These are phyloP conservation scores for Spea hammondii DNA, from an alignment of 2,797 vertebrate genomes.

Conservation along the genomic window DNA sequence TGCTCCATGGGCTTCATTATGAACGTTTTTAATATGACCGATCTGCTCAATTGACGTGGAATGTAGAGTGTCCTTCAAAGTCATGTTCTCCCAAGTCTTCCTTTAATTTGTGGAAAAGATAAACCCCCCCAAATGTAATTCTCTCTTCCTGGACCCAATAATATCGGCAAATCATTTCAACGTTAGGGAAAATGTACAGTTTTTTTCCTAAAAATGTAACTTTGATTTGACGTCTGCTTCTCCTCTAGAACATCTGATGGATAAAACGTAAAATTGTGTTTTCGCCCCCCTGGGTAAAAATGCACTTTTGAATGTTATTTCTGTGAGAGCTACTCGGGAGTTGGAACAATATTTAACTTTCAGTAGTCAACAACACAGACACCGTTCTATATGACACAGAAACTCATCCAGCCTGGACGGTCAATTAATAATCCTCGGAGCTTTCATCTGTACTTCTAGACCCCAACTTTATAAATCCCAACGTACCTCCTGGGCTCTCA, in stretches of 20 bases:
- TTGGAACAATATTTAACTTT: neutral
- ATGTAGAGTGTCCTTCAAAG: too few relatives aligned
- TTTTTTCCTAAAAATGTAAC: neutral
- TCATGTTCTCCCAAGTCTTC: too few relatives aligned
- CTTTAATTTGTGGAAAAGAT: too few relatives aligned
- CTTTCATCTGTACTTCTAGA: neutral
- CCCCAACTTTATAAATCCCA: neutral
- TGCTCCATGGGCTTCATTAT: too few relatives aligned
- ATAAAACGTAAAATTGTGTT: neutral
- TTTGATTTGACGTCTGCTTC: neutral
- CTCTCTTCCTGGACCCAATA: neutral
- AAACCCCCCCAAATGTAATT: too few relatives aligned
- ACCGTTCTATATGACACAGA: neutral
- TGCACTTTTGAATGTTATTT: slow-evolving; percentile 7
- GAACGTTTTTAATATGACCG: too few relatives aligned
- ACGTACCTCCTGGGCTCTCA: neutral
- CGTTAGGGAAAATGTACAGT: neutral
- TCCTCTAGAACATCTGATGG: slow-evolving; percentile 1
- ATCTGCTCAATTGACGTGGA: too few relatives aligned
- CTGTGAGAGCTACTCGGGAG: slow-evolving; percentile 12
- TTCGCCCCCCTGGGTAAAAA: slow-evolving; percentile 4
- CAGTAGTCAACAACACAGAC: neutral
- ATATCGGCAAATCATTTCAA: slow-evolving; percentile 6
- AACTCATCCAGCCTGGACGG: neutral
- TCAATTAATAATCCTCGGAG: neutral